Evolutionary conservation across 2,113 vertebrate genomes (phyloP).

Genomic region (Colius striatus): DNA sequence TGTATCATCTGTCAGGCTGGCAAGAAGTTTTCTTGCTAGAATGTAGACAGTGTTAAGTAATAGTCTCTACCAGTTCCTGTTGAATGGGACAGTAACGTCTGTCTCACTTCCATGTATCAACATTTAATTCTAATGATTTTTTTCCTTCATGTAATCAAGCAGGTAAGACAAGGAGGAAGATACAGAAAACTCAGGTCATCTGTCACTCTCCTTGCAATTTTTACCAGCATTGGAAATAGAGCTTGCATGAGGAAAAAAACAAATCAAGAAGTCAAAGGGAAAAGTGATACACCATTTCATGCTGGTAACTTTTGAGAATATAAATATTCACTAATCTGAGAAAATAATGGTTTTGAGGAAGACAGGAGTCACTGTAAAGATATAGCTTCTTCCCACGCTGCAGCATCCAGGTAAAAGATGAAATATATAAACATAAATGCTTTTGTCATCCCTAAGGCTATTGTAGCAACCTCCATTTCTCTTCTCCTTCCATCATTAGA

Average conservation of each 20-base stretch:
- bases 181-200: background rate
- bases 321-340: background rate
- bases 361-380: background rate
- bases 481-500: background rate
- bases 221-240: background rate
- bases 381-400: background rate
- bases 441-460: background rate
- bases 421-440: background rate
- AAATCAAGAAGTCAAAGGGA: background rate
- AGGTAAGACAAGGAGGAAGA: background rate
- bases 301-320: background rate
- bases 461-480: background rate
- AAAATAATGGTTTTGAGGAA: background rate
- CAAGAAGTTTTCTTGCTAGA: background rate
- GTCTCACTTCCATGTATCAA: background rate
- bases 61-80: background rate
- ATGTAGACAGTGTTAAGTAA: background rate
- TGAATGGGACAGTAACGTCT: background rate
- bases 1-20: background rate
- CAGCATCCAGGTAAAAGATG: background rate
- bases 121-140: background rate
- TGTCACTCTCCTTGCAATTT: background rate
- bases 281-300: background rate
- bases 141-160: background rate
- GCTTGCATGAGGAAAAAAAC: background rate